Conservation (phyloP, 2,797 vertebrate genomes). For the Otolemur crassicaudatus region DNA sequence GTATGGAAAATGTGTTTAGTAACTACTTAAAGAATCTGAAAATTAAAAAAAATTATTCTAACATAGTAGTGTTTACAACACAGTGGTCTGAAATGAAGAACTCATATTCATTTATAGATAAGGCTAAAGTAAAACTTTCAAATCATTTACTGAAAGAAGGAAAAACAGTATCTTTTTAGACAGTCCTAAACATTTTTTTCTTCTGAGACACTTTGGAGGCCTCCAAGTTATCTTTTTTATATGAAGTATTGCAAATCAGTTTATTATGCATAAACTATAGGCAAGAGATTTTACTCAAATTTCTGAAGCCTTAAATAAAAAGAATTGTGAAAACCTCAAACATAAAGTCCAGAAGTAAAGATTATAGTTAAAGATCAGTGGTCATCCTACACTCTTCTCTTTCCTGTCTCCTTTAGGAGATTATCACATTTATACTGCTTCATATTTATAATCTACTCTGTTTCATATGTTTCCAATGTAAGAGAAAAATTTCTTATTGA, state of each 20-base stretch:
- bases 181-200: background rate
- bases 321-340: background rate
- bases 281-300: background rate
- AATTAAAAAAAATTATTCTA: conserved; percentile 10
- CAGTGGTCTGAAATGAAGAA: conserved; percentile 6
- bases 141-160: background rate
- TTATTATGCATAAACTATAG: background rate
- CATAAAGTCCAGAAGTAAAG: background rate
- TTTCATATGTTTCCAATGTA: background rate
- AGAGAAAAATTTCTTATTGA: background rate
- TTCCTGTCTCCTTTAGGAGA: background rate
- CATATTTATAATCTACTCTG: background rate
- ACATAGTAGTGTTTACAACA: background rate
- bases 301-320: conserved; percentile 6
- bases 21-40: conserved; percentile 4
- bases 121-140: background rate
- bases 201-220: conserved; percentile 14
- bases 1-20: background rate
- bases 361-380: background rate
- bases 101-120: background rate
- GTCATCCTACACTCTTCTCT: background rate
- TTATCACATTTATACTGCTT: background rate
- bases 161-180: background rate
- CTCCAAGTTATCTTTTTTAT: background rate
- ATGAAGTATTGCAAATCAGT: background rate